A percentile compares a stretch with the other conserved stretches of the same genome.
Conservation (phyloP, 2,113 vertebrate species). For the Spermophilus dauricus region DNA sequence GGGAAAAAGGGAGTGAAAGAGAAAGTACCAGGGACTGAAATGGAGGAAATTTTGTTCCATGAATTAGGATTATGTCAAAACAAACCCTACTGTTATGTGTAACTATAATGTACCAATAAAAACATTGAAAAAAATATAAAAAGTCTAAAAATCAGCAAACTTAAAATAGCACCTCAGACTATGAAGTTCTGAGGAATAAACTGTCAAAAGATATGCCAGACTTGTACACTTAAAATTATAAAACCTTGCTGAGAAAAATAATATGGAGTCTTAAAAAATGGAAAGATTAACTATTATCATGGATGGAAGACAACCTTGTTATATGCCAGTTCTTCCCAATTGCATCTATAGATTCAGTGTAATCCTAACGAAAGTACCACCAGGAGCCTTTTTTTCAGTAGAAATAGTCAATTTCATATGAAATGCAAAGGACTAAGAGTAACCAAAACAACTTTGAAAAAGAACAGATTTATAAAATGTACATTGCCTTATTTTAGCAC, state of each 20-base stretch:
- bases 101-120: too few species aligned
- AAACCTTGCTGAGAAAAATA: neutral
- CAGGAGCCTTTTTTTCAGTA: neutral
- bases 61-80: too few species aligned
- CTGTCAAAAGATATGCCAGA: neutral
- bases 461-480: neutral
- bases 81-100: too few species aligned
- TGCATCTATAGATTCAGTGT: neutral
- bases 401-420: neutral
- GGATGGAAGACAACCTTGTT: neutral
- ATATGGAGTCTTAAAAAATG: conserved; percentile 1
- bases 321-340: neutral
- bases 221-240: neutral
- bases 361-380: neutral
- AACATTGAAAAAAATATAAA: neutral
- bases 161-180: neutral
- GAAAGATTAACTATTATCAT: neutral
- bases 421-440: neutral
- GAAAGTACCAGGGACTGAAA: too few species aligned
- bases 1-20: neutral
- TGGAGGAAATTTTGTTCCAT: too few species aligned
- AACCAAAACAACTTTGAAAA: neutral
- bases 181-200: neutral
- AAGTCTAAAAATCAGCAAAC: neutral
- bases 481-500: neutral